phyloP scores from a whole-genome alignment of 2,797 vertebrate species.

The Enteromius radiatus region DNA sequence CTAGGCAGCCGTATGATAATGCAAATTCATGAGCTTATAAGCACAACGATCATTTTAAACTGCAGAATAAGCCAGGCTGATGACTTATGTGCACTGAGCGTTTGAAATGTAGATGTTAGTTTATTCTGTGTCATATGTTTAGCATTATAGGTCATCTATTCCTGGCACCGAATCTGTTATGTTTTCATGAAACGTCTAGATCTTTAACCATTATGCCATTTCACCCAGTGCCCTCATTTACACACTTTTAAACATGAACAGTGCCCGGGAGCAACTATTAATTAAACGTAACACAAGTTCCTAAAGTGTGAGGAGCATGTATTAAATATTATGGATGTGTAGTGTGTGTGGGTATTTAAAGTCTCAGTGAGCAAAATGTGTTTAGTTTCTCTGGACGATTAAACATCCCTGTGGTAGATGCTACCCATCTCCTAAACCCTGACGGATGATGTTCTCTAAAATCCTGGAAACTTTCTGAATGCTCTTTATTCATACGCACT shows the following conservation, averaged over 20 bases:
- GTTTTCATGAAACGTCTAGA: not conserved
- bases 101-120: not conserved
- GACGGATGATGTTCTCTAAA: not conserved
- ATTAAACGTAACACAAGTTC: conserved; percentile 22
- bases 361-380: not conserved
- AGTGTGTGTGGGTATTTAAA: not conserved
- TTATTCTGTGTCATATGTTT: not conserved
- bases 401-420: conserved; percentile 4
- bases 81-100: not conserved
- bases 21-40: conserved; percentile 17
- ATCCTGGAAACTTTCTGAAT: not conserved
- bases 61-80: not conserved
- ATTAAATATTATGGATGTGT: conserved; percentile 4
- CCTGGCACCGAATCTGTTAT: not conserved
- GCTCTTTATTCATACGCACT: not conserved
- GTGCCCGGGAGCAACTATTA: conserved; percentile 25
- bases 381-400: not conserved
- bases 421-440: conserved; percentile 4
- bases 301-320: conserved; percentile 5
- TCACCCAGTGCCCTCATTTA: conserved; percentile 26
- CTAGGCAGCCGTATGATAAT: conserved; percentile 7
- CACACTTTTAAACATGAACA: conserved; percentile 22
- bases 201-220: conserved; percentile 20
- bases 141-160: not conserved
- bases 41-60: not conserved